Evolutionary conservation across 2,797 vertebrate species (phyloP).

Genomic region (Poliocrania exsul): DNA sequence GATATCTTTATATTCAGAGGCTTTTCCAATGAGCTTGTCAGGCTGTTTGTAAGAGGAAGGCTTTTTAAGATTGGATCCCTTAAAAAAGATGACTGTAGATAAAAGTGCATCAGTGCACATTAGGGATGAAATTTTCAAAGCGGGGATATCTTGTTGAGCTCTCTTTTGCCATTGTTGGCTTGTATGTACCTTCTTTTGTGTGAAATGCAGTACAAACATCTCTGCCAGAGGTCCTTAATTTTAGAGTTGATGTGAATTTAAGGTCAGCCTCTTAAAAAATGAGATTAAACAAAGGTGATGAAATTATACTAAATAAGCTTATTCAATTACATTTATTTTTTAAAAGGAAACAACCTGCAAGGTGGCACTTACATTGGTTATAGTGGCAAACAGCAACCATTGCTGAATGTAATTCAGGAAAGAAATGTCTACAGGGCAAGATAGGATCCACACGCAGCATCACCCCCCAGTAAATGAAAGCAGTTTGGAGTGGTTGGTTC

Average conservation of each 20-base stretch:
- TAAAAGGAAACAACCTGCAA: neutral
- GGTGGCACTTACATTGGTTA: neutral
- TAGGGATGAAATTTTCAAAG: slow-evolving; percentile 32
- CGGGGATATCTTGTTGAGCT: neutral
- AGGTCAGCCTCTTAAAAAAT: slow-evolving; percentile 15
- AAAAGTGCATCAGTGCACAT: neutral
- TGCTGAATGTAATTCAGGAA: neutral
- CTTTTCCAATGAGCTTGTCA: slow-evolving; percentile 8
- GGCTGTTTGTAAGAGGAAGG: neutral
- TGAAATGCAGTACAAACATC: neutral
- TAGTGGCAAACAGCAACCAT: neutral
- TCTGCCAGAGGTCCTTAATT: neutral
- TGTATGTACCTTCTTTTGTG: neutral
- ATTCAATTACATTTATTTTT: neutral
- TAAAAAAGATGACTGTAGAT: neutral
- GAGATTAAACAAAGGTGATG: neutral
- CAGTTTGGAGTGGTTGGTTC: neutral
- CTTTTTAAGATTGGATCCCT: neutral
- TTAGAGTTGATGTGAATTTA: slow-evolving; percentile 32
- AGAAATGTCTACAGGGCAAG: neutral
- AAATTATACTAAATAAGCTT: neutral
- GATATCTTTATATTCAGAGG: neutral
- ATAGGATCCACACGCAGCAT: neutral
- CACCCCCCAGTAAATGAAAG: neutral
- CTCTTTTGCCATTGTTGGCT: neutral